Evolutionary conservation across 2,888 invertebrate species (phyloP).

Genomic region (Dryococelus australis): DNA sequence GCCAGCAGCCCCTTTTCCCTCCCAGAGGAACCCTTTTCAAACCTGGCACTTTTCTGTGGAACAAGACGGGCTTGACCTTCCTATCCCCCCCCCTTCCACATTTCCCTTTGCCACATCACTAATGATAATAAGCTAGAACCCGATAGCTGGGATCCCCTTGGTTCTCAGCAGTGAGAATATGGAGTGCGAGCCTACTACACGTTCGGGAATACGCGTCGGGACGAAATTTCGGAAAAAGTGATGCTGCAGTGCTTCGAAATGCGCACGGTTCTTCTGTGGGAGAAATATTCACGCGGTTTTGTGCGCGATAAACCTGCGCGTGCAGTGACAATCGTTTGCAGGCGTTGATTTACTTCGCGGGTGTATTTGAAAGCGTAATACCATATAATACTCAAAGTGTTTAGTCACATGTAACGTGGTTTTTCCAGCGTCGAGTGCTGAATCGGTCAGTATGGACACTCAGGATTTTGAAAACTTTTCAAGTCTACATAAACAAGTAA

Average conservation of each 20-base stretch:
- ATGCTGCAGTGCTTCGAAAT: no score
- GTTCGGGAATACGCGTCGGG: background rate
- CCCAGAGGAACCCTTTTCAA: background rate
- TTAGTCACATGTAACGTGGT: background rate
- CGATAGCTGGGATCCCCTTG: background rate
- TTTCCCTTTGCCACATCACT: background rate
- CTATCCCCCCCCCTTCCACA: background rate
- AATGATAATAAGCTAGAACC: background rate
- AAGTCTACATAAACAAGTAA: background rate
- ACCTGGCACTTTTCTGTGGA: background rate
- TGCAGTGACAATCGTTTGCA: background rate
- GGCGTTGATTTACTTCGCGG: background rate
- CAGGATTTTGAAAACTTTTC: background rate
- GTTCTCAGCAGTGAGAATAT: background rate
- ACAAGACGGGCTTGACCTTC: background rate
- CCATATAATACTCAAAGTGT: background rate
- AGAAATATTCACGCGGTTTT: background rate
- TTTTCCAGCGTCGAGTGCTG: background rate
- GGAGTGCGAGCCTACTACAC: background rate
- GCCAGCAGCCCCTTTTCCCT: background rate
- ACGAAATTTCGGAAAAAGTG: no score
- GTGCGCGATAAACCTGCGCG: background rate
- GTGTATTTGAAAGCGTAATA: background rate
- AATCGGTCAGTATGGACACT: background rate
- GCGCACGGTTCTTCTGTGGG: no score